Evolutionary conservation across 37 sponge, comb jelly and placozoan species (phyloP).

Genomic region (Lycopodina hypogea): DNA sequence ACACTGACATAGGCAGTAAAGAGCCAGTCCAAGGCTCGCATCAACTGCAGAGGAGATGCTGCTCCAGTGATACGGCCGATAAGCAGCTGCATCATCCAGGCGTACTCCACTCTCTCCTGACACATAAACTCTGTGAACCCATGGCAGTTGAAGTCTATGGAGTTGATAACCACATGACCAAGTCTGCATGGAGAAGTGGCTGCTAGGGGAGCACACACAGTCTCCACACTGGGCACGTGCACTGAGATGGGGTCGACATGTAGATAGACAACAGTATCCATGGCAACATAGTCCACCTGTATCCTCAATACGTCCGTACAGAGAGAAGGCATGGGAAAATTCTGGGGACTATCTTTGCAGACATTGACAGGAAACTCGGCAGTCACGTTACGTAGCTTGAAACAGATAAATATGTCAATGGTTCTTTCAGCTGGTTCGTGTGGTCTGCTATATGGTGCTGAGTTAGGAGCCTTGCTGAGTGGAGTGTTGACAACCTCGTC

Average conservation of each 20-base stretch:
- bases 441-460: neutral
- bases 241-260: slow-evolving; percentile 46
- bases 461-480: neutral
- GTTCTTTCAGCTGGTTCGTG: slow-evolving; percentile 34
- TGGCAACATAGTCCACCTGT: slow-evolving; percentile 21
- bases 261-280: slow-evolving; percentile 43
- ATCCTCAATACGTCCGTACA: slow-evolving; percentile 26
- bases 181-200: neutral
- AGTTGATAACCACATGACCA: slow-evolving; percentile 36
- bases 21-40: slow-evolving; percentile 48
- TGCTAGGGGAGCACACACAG: neutral
- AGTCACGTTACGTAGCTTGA: slow-evolving; percentile 55
- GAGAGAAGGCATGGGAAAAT: slow-evolving; percentile 47
- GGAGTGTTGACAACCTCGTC: neutral
- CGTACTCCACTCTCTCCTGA: slow-evolving; percentile 78
- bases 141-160: slow-evolving; percentile 47
- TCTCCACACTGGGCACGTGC: slow-evolving; percentile 45
- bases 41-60: slow-evolving; percentile 40
- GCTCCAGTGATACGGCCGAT: slow-evolving; percentile 38
- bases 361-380: slow-evolving; percentile 69
- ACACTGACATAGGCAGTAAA: slow-evolving; percentile 32
- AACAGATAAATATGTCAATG: slow-evolving; percentile 43
- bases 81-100: slow-evolving; percentile 67
- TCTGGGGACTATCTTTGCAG: slow-evolving; percentile 13
- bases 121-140: slow-evolving; percentile 65